Conservation (phyloP, 1,140 invertebrate species). For the Diploscapter pachys region DNA sequence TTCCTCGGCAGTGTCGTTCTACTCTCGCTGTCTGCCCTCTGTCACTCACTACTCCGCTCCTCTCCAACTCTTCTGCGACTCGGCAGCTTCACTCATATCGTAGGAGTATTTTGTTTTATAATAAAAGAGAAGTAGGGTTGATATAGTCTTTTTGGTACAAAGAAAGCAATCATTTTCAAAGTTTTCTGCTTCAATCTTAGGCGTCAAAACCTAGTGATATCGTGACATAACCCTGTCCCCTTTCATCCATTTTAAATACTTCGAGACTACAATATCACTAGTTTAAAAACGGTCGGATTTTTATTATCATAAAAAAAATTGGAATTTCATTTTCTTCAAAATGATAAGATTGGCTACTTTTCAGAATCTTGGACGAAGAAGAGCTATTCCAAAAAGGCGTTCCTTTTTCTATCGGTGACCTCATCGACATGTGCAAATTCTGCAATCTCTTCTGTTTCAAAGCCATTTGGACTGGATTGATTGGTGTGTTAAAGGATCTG, state of each 20-base stretch:
- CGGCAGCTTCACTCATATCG: constrained; percentile 95
- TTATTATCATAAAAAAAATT: no score
- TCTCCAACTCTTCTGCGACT: constrained; percentile 87
- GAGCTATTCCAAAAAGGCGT: constrained; percentile 97
- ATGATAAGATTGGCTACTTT: not conserved
- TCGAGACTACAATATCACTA: no score
- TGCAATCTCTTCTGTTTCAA: constrained; percentile 89
- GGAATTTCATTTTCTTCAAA: no score
- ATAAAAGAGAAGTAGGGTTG: constrained; percentile 26
- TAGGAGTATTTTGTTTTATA: constrained; percentile 63
- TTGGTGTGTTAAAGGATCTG: constrained; percentile 68
- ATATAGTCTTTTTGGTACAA: not conserved
- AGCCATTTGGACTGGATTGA: constrained; percentile 78
- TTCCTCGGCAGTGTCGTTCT: no score
- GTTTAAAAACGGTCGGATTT: no score
- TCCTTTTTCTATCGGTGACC: constrained; percentile 81
- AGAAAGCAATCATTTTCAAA: no score
- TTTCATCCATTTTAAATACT: no score
- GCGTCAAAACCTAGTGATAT: no score
- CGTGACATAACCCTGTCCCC: no score
- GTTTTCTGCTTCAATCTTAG: no score
- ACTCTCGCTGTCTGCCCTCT: constrained; percentile 57
- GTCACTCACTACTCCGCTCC: constrained; percentile 64
- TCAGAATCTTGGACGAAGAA: constrained; percentile 92
- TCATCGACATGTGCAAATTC: constrained; percentile 82